Percentiles rank a stretch among this genome's conserved stretches.
Evolutionary conservation across 2,797 vertebrate genomes (phyloP).

Genomic region (Diplodus sargus): DNA sequence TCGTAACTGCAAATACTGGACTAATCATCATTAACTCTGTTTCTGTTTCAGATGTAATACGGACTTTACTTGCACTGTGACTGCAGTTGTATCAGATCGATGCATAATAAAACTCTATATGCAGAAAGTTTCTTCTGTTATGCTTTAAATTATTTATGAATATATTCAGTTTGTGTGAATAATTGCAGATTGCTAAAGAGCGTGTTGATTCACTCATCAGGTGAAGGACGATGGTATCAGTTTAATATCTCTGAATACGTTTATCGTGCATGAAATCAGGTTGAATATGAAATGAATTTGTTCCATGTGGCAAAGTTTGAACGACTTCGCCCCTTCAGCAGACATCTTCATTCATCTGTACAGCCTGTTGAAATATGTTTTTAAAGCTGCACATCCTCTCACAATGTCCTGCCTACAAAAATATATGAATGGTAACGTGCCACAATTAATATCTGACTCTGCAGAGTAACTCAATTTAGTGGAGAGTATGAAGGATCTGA

Average conservation of each 20-base stretch:
- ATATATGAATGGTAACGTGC: too few species aligned
- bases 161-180: neutral
- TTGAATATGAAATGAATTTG: too few species aligned
- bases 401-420: too few species aligned
- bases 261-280: neutral
- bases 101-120: conserved; percentile 28
- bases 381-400: too few species aligned
- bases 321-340: too few species aligned
- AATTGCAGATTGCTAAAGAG: neutral
- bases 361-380: too few species aligned
- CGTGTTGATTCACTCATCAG: neutral
- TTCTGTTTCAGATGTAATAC: conserved; percentile 71
- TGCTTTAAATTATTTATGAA: neutral
- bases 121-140: neutral
- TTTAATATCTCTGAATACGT: neutral
- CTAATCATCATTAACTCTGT: neutral
- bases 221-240: neutral
- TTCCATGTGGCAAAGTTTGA: neutral
- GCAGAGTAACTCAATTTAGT: too few species aligned
- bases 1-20: too few species aligned
- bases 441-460: too few species aligned
- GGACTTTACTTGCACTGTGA: conserved; percentile 56
- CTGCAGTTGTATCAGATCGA: neutral
- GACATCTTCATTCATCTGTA: too few species aligned
- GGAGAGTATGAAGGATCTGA: too few species aligned